A percentile compares a stretch with the other conserved stretches of the same genome.
These are phyloP conservation scores for Pica pica DNA, from an alignment of 2,113 vertebrate species.

Conservation along the genomic window DNA sequence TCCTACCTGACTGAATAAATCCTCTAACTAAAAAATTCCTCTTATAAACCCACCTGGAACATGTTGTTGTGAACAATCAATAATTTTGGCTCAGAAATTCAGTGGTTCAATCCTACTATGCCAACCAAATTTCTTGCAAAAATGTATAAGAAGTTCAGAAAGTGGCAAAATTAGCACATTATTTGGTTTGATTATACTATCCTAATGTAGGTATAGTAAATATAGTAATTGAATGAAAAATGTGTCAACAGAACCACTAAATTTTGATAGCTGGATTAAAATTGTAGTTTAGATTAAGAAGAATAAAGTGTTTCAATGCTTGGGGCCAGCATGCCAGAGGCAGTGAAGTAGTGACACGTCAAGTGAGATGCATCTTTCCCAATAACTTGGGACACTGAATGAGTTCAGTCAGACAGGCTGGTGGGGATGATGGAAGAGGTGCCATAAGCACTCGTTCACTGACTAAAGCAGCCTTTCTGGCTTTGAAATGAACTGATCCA, in stretches of 20 bases:
- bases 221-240: not conserved
- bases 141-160: not conserved
- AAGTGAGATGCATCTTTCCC: not conserved
- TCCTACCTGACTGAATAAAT: not conserved
- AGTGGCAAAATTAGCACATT: not conserved
- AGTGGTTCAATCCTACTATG: not conserved
- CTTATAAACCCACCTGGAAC: not conserved
- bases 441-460: not conserved
- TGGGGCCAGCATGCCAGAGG: not conserved
- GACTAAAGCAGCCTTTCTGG: conserved; percentile 7
- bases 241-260: not conserved
- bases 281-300: not conserved
- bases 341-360: not conserved
- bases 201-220: not conserved
- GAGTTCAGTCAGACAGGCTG: not conserved
- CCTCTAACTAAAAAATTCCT: not conserved
- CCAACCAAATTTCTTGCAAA: not conserved
- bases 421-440: not conserved
- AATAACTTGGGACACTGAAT: not conserved
- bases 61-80: not conserved
- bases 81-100: not conserved
- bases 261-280: not conserved
- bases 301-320: not conserved
- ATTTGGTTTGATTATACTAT: not conserved
- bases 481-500: conserved; percentile 19